Percentiles rank a stretch among this genome's conserved stretches.
Conservation (phyloP, 1,140 invertebrate genomes). For the Sipha flava region DNA sequence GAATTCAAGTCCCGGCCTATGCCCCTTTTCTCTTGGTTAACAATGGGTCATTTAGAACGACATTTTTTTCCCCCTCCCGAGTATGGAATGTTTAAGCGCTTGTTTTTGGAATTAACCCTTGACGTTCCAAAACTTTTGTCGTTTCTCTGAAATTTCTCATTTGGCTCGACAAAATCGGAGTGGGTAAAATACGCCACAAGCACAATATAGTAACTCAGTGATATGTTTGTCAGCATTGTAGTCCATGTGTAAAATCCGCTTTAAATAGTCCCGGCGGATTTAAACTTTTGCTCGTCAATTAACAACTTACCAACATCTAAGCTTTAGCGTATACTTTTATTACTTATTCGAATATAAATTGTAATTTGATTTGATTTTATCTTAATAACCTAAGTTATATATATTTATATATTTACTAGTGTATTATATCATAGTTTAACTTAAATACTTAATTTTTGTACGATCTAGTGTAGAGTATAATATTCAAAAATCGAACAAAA, state of each 20-base stretch:
- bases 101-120: background rate
- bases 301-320: background rate
- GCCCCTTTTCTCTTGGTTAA: background rate
- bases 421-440: no score
- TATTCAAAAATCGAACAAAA: no score
- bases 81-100: background rate
- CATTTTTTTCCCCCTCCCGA: background rate
- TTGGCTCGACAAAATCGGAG: background rate
- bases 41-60: background rate
- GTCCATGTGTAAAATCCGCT: slow-evolving; percentile 3
- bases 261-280: background rate
- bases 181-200: background rate
- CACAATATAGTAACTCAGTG: background rate
- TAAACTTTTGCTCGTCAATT: background rate
- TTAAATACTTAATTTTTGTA: no score
- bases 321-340: background rate
- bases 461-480: no score
- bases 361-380: background rate
- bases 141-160: slow-evolving; percentile 7
- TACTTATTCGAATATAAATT: background rate
- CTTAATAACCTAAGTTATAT: no score
- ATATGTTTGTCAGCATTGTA: slow-evolving; percentile 14
- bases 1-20: background rate
- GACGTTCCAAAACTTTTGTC: slow-evolving; percentile 9
- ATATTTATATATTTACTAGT: no score